Evolutionary conservation across 2,888 invertebrate species (phyloP), one percentile per base, ranked within the genome.

Genomic region (Dastarcus helophoroides): DNA sequence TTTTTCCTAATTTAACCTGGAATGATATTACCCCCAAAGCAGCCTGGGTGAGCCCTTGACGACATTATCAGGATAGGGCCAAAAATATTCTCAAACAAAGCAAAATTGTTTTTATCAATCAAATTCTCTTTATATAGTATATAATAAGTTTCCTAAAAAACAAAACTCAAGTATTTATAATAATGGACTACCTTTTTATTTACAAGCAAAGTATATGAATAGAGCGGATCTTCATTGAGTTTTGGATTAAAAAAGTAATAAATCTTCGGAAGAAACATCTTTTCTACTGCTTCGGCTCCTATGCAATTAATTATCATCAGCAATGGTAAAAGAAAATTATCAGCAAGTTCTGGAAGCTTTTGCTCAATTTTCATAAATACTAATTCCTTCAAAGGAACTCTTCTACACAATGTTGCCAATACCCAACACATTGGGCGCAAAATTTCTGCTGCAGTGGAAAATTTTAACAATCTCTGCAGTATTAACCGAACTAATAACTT

Each of bases 371-470:
- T 59, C 14, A 35, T 36, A 12, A 56, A 39, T 11, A 54, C 49
- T 32, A 56, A 50, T 24, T 56, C 49, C 30, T 40, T 43, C 2
- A 56, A 34, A 10, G 54, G 47, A 9, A 40, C 27, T 22, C 59
- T 44, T 31, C 50, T 37, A 35, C 57, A 56, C 22, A 60, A 39
- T 15, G 53, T 38, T n/a, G 52, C 51, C 27, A 60, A 37, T 3
- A 52, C 44, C 14, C 39, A 46, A 40, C 58, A 56, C 49, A 59
- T 53, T 6, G 52, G 50, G 39, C 48, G 56, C 11, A 60, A 35
- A 3, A 54, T 38, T 29, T 51, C 53, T 17, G 40, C 34, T 8
- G 46, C 46, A 10, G 46, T 31, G 3, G 48, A 47, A 3, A 48
- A 47, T 13, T 51, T 46, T 19, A 59, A 39, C 21, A 60, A 30